Base-by-base conservation (phyloP, 2,113 vertebrate species). In the Emydura subglobosa region DNA sequence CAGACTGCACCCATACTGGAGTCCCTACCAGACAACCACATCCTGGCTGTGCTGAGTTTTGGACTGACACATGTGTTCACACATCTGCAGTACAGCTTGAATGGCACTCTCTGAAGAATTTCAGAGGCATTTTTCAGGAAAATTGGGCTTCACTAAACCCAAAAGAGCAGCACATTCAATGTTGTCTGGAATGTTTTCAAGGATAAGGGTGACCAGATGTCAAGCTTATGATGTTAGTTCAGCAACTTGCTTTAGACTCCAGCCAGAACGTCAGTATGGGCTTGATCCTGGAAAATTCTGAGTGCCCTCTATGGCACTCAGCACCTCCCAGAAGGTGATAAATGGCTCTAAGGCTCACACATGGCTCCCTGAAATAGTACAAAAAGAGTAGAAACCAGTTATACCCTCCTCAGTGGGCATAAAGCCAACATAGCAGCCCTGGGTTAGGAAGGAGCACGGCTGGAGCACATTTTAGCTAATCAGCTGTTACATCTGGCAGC, bases 1-100 rank as follows among this genome's bases (percentile, higher is more conserved):
- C 68, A 87, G 85, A 82, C 51, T 92, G 72, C 49, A 44, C 34
- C 72, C 82, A 96, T 94, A 72, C 84, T 93, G 79, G 59, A 93
- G 57, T 50, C 83, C 54, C 79, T 95, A 31, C 85, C 51, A 89
- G 74, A 90, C 0, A 0, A 53, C 39, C 79, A 82, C 94, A 92
- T 86, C 93, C 90, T 87, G 79, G 79, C 44, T 93, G 14, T 90
- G 93, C 79, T 94, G 80, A 53, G 91, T 89, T 96, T 94, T 96
- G 86, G 92, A 96, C 54, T 93, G 83, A 0, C 1, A 50, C 78
- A 88, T 51, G 44, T 54, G n/a, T 72, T 95, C 54, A 83, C 89
- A 95, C 96, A 97, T 96, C 89, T 95, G 94, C 72, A 79, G 83
- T 96, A 95, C 89, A 95, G 91, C 89, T 96, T 95, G 90, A 96